Conservation (phyloP, 2,797 vertebrate species). For the Triplophysa bombifrons region DNA sequence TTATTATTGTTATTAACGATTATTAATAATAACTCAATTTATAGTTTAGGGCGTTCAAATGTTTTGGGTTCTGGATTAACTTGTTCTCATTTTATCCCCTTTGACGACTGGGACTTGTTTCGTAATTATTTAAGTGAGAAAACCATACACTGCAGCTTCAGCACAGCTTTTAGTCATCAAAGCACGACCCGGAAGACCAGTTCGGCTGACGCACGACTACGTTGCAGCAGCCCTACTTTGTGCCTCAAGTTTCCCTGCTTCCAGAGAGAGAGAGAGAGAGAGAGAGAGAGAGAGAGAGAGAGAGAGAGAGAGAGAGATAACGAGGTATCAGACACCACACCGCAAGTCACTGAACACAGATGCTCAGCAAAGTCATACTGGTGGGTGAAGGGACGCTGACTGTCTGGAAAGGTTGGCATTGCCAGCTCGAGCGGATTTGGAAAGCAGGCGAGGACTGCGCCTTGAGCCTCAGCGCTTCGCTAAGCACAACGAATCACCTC, state of each 20-base stretch:
- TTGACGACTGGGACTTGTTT: constrained; percentile 30
- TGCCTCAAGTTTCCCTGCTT: constrained; percentile 49
- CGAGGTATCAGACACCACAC: constrained; percentile 35
- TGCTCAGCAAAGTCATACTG: constrained; percentile 26
- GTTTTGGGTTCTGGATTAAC: background rate
- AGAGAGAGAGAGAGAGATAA: constrained; percentile 18
- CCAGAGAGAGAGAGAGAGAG: constrained; percentile 27
- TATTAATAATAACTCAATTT: too few relatives aligned
- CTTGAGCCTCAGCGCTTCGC: constrained; percentile 19
- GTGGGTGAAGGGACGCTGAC: constrained; percentile 6
- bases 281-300: constrained; percentile 30
- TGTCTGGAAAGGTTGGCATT: constrained; percentile 30
- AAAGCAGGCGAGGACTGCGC: background rate
- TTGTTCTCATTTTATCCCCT: background rate
- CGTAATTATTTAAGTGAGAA: constrained; percentile 39
- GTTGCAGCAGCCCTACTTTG: constrained; percentile 64
- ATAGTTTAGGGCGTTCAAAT: background rate
- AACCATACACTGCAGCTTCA: constrained; percentile 33
- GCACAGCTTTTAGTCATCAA: constrained; percentile 38
- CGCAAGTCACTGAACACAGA: constrained; percentile 41
- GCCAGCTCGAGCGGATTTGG: constrained; percentile 18
- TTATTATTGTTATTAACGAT: too few relatives aligned
- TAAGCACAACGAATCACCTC: constrained; percentile 36
- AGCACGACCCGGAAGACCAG: constrained; percentile 68
- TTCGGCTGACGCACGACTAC: constrained; percentile 75